Conservation (phyloP, 2,888 invertebrate genomes). For the Molorchus minor region DNA sequence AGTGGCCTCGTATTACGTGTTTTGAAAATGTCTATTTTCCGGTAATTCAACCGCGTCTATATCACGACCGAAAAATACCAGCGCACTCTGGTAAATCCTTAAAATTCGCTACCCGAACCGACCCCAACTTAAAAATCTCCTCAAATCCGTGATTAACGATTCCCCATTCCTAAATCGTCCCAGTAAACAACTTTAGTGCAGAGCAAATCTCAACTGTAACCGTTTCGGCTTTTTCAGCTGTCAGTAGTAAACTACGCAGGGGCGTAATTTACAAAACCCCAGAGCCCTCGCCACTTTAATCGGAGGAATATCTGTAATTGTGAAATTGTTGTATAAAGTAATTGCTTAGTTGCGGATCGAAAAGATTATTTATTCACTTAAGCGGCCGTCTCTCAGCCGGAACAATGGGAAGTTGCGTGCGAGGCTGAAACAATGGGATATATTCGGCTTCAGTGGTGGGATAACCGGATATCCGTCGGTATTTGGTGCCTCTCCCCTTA, state of each 20-base stretch:
- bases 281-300: neutral
- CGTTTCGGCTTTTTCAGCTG: conserved; percentile 9
- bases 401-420: conserved; percentile 8
- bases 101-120: neutral
- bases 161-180: neutral
- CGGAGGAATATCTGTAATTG: conserved; percentile 24
- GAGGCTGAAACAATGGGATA: conserved; percentile 11
- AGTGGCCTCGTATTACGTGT: too few species aligned
- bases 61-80: too few species aligned
- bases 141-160: conserved; percentile 1
- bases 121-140: neutral
- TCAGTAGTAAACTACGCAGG: conserved; percentile 19
- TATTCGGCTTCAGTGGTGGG: conserved; percentile 4
- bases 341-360: conserved; percentile 23
- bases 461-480: conserved; percentile 14
- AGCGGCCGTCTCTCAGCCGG: conserved; percentile 14
- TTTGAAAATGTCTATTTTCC: too few species aligned
- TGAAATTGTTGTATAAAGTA: conserved; percentile 25
- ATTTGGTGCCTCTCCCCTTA: neutral
- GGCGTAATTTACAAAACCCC: conserved; percentile 16
- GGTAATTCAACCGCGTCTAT: too few species aligned
- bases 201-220: conserved; percentile 11
- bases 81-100: neutral
- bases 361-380: conserved; percentile 24
- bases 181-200: neutral